Percentiles rank a stretch among this genome's conserved stretches.
Conservation (phyloP, 2,888 invertebrate genomes). For the Agonopterix heracliana region DNA sequence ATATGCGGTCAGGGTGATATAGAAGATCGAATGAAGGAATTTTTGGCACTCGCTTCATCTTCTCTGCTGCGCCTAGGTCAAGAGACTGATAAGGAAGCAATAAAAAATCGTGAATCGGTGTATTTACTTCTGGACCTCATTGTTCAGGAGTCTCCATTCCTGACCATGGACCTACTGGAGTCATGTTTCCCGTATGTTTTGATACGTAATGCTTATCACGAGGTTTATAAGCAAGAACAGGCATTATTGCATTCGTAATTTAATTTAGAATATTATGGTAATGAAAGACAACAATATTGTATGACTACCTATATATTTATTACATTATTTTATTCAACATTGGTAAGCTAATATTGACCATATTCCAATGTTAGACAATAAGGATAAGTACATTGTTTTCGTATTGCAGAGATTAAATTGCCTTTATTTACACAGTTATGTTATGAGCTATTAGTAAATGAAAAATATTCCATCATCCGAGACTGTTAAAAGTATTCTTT, state of each 20-base stretch:
- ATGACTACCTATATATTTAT: no score
- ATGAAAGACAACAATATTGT: constrained; percentile 23
- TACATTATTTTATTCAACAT: neutral
- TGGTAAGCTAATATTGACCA: neutral
- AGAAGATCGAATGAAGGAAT: constrained; percentile 98
- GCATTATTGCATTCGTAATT: constrained; percentile 67
- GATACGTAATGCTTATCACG: constrained; percentile 98
- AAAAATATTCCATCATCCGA: no score
- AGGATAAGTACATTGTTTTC: neutral
- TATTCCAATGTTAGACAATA: no score
- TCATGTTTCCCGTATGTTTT: constrained; percentile 99
- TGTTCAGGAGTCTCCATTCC: constrained; percentile 97
- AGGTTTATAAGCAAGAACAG: constrained; percentile 94
- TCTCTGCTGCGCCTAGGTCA: constrained; percentile 95
- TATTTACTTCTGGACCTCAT: constrained; percentile 97
- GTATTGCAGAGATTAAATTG: no score
- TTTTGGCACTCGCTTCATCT: constrained; percentile 93
- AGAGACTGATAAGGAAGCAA: constrained; percentile 95
- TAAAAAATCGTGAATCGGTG: constrained; percentile 96
- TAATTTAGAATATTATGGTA: constrained; percentile 17
- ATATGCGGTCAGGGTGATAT: constrained; percentile 97
- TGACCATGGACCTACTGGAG: constrained; percentile 98
- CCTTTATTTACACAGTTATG: no score
- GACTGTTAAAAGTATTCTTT: no score
- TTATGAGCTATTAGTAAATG: no score